phyloP scores from a whole-genome alignment of 2,113 vertebrate genomes.

The Nematolebias whitei region DNA sequence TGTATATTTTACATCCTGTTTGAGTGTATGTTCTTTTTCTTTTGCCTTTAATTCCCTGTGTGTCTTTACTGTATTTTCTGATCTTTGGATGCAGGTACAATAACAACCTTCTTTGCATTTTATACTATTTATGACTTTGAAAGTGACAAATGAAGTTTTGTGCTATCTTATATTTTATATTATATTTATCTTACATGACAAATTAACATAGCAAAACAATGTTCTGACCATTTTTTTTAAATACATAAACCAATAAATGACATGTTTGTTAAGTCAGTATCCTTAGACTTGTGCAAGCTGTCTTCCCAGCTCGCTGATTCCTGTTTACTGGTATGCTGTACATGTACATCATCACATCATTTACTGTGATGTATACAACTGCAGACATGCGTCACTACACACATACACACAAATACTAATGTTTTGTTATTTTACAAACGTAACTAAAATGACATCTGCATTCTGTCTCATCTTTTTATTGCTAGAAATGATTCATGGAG shows the following conservation, averaged over 20 bases:
- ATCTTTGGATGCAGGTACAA: no score
- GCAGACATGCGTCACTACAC: slow-evolving; percentile 11
- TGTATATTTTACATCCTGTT: no score
- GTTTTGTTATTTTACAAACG: no score
- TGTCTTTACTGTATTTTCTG: no score
- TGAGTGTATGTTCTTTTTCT: no score
- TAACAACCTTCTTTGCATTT: no score
- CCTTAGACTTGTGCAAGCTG: slow-evolving; percentile 26
- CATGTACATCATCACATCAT: slow-evolving; percentile 46
- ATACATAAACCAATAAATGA: background rate
- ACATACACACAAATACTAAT: background rate
- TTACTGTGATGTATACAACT: slow-evolving; percentile 41
- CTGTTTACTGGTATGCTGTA: slow-evolving; percentile 23
- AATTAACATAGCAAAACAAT: background rate
- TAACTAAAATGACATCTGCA: slow-evolving; percentile 5
- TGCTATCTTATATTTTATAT: no score
- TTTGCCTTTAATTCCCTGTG: no score
- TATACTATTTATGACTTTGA: no score
- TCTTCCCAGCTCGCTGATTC: slow-evolving; percentile 45
- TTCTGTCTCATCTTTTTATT: background rate
- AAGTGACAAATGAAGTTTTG: no score
- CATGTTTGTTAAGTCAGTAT: background rate
- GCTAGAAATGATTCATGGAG: no score
- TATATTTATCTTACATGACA: background rate
- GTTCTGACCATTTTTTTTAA: background rate